Evolutionary conservation across 2,797 vertebrate species (phyloP), one percentile per base, ranked within the genome.

Genomic region (Crenichthys baileyi): DNA sequence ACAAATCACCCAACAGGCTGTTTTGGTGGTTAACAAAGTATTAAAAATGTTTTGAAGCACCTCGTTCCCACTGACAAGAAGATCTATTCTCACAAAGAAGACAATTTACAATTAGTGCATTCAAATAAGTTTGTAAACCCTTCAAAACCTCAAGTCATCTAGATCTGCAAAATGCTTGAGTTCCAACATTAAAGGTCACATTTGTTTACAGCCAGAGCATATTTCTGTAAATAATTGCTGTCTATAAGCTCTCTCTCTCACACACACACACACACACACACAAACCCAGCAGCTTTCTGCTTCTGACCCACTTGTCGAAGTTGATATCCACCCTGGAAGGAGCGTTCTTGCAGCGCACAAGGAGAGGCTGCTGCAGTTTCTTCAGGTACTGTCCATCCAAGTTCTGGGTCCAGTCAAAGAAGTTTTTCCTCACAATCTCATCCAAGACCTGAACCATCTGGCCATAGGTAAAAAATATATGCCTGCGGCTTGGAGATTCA

Each of bases 301-400:
- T 6, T 39, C 15, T 73, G 4, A 85, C 93, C 24, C 90, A 98
- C 97, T 91, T 95, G 94, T 97, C 95, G 74, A 98, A 97, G 91
- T 97, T 98, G 85, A 96, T 81, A 8, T 96, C 95, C 87, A 98
- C 88, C 91, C 93, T 95, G 76, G 93, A 89, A 0, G 78, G 13
- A 70, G 92, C 93, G 81, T 96, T 94, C 8, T 90, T 90, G 87
- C 92, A 93, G 85, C 93, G 93, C 39, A 92, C 58, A 79, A 97
- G 85, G 67, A 98, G 93, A 0, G 97, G 95, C 41, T 91, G 94
- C 48, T 97, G 95, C 75, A 98, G 94, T 3, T 89, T 91, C 41
- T 89, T 94, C 44, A 96, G 13, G 80, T 88, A 92, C 44, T 96
- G 92, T 29, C 89, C 89, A 63, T 97, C 96, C 83, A 97, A 88